phyloP scores from a whole-genome alignment of 2,797 vertebrate genomes.

The Anguilla megastoma region DNA sequence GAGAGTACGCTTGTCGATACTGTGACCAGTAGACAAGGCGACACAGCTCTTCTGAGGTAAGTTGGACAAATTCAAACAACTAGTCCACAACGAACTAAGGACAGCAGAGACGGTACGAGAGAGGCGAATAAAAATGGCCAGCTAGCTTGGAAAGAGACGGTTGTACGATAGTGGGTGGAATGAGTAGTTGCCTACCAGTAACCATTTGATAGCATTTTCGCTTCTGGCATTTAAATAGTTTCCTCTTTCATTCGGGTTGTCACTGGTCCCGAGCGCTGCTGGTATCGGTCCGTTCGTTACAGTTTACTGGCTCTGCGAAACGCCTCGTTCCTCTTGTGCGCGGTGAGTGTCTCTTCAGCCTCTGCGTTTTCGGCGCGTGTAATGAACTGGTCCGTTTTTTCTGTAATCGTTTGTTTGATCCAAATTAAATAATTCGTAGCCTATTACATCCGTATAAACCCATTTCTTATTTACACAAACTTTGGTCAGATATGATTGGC shows the following conservation, averaged over 20 bases:
- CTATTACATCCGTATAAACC: no score
- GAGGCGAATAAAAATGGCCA: conserved; percentile 16
- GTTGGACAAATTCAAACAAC: neutral
- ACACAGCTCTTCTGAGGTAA: conserved; percentile 95
- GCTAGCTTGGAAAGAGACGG: neutral
- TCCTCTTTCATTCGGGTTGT: neutral
- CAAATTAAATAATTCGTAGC: neutral
- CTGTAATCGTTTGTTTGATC: neutral
- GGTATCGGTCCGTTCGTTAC: neutral
- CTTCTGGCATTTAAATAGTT: neutral
- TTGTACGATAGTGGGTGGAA: neutral
- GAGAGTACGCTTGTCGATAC: conserved; percentile 89
- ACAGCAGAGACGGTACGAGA: neutral
- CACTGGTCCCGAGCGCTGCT: neutral
- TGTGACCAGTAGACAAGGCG: conserved; percentile 94
- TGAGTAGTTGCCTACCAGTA: neutral
- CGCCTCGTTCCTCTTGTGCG: neutral
- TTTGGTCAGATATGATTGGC: neutral
- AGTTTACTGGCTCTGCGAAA: neutral
- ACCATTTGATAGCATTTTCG: neutral
- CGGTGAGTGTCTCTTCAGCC: neutral
- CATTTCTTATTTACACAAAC: neutral
- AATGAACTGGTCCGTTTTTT: neutral
- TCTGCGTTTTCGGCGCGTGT: neutral
- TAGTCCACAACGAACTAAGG: neutral